Percentiles rank a stretch among this genome's conserved stretches.
These are phyloP conservation scores for Patella vulgata DNA, from an alignment of 1,140 invertebrate species.

Conservation along the genomic window DNA sequence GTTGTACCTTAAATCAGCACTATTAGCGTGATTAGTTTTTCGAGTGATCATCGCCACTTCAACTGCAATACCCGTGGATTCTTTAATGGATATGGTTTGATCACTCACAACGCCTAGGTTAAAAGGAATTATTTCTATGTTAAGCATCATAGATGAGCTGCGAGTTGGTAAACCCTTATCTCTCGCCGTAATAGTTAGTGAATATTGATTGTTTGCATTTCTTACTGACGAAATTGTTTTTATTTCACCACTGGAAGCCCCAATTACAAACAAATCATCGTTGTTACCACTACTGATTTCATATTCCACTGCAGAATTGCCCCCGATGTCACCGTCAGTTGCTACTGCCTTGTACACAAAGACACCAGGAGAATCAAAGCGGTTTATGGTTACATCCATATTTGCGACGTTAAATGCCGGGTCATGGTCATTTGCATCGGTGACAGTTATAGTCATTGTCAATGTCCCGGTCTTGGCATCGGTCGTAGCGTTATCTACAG, in stretches of 20 bases:
- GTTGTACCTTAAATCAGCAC: conserved; percentile 85
- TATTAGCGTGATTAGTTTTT: conserved; percentile 72
- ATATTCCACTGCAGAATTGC: conserved; percentile 92
- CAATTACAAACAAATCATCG: conserved; percentile 85
- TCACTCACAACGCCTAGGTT: conserved; percentile 92
- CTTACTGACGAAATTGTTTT: conserved; percentile 79
- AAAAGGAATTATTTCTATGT: conserved; percentile 84
- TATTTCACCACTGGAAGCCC: conserved; percentile 85
- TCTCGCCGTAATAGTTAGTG: conserved; percentile 79
- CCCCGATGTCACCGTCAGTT: conserved; percentile 63
- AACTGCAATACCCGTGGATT: conserved; percentile 83
- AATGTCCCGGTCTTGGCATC: conserved; percentile 81
- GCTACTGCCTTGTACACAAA: conserved; percentile 66
- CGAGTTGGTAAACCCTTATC: conserved; percentile 50
- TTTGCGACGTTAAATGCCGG: conserved; percentile 41
- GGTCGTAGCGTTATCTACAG: conserved; percentile 81
- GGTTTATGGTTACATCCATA: conserved; percentile 42
- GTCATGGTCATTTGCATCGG: conserved; percentile 69
- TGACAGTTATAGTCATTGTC: conserved; percentile 87
- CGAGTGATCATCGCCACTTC: conserved; percentile 73
- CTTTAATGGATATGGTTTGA: conserved; percentile 84
- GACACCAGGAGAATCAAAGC: conserved; percentile 71
- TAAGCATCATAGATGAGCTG: conserved; percentile 70
- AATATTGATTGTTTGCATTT: conserved; percentile 83
- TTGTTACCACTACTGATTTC: conserved; percentile 83